Evolutionary conservation across 1,140 invertebrate genomes (phyloP), one percentile per base, ranked within the genome.

Genomic region (Piezodorus guildinii): DNA sequence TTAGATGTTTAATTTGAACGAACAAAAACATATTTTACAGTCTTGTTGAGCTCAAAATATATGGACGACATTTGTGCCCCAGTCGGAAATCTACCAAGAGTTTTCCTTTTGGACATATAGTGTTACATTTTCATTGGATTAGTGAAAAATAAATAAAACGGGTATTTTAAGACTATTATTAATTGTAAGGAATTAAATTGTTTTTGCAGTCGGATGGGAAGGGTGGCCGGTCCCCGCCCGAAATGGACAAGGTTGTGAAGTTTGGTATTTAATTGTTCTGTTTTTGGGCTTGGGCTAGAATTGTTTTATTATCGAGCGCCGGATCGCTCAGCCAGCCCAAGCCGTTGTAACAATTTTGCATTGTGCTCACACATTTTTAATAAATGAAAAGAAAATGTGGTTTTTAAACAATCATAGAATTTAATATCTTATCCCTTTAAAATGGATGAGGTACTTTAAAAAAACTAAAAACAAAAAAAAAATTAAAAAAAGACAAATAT

Each of bases 381-480:
- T 56, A 25, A 56, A 56, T 56, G 23, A 21, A 56, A 56, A 56
- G 17, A 56, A 56, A 56, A 56, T 56, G 52, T 56, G 52, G 52
- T 56, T 56, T 56, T 56, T 56, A 23, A 56, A 56, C 52, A 56
- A 56, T 56, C 52, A 56, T 56, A 56, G 52, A 56, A 56, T 56
- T 56, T 56, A 56, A 56, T 23, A 23, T 56, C 52, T 56, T 23
- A 15, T 23, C 52, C 21, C 23, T 56, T 23, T 56, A 56, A 21
- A 56, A 56, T 56, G 52, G 52, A 56, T 56, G 52, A 56, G 52
- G 52, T 19, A 23, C 19, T 25, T 21, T 56, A 56, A 56, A 56
- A 56, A 56, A 21, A 56, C 15, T 23, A 56, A 56, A 56, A 56
- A 23, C 14, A 56, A 56, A 56, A 56, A 56, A 56, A 56, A 56